phyloP scores from a whole-genome alignment of 2,888 invertebrate species.

The Schizotus pectinicornis region DNA sequence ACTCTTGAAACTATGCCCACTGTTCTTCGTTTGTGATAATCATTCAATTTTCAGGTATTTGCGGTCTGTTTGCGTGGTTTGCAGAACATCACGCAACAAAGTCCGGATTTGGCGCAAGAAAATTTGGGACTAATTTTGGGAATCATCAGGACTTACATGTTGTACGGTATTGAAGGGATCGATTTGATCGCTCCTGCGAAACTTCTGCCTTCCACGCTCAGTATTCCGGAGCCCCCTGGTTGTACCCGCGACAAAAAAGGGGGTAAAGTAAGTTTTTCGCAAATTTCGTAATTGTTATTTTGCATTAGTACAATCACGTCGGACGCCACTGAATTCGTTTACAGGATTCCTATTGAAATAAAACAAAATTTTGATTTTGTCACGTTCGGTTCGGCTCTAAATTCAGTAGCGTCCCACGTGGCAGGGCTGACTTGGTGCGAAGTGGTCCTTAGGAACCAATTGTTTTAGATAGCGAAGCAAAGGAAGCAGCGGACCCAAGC shows the following conservation, averaged over 20 bases:
- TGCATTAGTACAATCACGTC: too few species aligned
- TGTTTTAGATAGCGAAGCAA: slow-evolving; percentile 44
- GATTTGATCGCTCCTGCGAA: slow-evolving; percentile 61
- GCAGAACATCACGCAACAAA: slow-evolving; percentile 51
- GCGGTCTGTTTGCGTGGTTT: slow-evolving; percentile 56
- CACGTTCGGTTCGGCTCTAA: too few species aligned
- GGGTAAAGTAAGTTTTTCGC: slow-evolving; percentile 63
- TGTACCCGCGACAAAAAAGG: slow-evolving; percentile 59
- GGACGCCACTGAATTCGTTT: too few species aligned
- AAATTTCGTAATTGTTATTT: slow-evolving; percentile 5
- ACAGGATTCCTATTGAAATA: too few species aligned
- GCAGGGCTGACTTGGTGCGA: too few species aligned
- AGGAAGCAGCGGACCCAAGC: slow-evolving; percentile 41
- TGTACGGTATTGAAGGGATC: slow-evolving; percentile 61
- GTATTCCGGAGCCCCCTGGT: slow-evolving; percentile 60
- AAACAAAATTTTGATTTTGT: too few species aligned
- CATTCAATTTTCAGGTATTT: slow-evolving; percentile 56
- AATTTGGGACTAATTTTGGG: slow-evolving; percentile 65
- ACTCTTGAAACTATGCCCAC: too few species aligned
- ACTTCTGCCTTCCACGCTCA: slow-evolving; percentile 67
- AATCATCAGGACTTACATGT: slow-evolving; percentile 63
- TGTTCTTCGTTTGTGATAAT: slow-evolving; percentile 2
- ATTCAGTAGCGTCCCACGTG: too few species aligned
- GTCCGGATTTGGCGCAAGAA: slow-evolving; percentile 48
- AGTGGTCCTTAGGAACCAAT: too few species aligned